Conservation (phyloP, 2,113 vertebrate genomes). For the Jacana jacana region DNA sequence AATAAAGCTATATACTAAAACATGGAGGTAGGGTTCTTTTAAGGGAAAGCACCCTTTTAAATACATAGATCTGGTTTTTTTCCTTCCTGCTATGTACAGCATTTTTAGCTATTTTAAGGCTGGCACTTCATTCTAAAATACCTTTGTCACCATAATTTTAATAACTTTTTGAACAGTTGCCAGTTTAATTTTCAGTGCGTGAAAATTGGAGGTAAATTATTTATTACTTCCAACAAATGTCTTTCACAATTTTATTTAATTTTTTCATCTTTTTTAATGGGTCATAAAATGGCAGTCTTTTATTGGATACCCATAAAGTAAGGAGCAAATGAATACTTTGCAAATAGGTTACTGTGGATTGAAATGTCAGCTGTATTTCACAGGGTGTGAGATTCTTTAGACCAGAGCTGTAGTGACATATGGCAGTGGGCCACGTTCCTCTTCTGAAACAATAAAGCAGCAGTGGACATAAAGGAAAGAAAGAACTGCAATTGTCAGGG, state of each 20-base stretch:
- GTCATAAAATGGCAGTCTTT: slow-evolving; percentile 74
- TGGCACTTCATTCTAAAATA: slow-evolving; percentile 60
- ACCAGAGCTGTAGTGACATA: slow-evolving; percentile 2
- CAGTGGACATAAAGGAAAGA: neutral
- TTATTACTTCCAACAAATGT: slow-evolving; percentile 75
- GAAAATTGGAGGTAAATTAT: slow-evolving; percentile 78
- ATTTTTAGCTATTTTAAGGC: slow-evolving; percentile 45
- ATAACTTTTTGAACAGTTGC: slow-evolving; percentile 76
- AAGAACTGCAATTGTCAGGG: neutral
- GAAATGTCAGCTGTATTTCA: slow-evolving; percentile 73
- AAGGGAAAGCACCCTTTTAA: neutral
- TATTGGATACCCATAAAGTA: slow-evolving; percentile 66
- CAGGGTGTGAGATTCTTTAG: slow-evolving; percentile 2
- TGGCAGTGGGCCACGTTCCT: neutral
- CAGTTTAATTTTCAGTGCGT: slow-evolving; percentile 75
- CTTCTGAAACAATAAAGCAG: neutral
- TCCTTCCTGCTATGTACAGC: neutral
- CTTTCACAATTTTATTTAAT: slow-evolving; percentile 78
- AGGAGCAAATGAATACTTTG: slow-evolving; percentile 72
- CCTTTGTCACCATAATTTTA: slow-evolving; percentile 70
- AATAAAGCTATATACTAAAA: neutral
- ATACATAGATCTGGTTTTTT: neutral
- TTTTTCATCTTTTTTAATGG: slow-evolving; percentile 74
- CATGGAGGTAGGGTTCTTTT: neutral
- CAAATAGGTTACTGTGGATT: slow-evolving; percentile 62